Conservation (phyloP, 2,797 vertebrate genomes). For the Astyanax mexicanus region DNA sequence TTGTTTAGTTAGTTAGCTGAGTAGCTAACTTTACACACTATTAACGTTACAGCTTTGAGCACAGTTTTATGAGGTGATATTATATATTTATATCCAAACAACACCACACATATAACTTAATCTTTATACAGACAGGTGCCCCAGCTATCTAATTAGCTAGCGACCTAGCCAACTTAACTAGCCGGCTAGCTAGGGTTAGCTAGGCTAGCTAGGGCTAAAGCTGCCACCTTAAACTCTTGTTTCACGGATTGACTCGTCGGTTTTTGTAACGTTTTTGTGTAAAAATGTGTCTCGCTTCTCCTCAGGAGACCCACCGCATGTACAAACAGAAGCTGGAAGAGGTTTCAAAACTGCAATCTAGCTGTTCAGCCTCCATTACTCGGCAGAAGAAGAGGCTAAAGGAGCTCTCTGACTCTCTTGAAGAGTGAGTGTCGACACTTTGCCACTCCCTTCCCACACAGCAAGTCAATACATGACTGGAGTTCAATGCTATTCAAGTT, state of each 20-base stretch:
- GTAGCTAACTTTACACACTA: not conserved
- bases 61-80: no score
- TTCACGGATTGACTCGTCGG: no score
- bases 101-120: no score
- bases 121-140: no score
- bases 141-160: no score
- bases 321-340: conserved; percentile 95
- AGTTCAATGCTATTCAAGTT: not conserved
- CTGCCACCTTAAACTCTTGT: no score
- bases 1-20: not conserved
- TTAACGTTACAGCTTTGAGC: no score
- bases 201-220: no score
- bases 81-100: no score
- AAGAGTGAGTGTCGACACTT: conserved; percentile 75
- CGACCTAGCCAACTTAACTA: no score
- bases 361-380: conserved; percentile 82
- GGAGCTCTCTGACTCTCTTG: conserved; percentile 80
- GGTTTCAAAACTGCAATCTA: conserved; percentile 87
- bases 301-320: conserved; percentile 89
- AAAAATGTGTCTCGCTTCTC: not conserved
- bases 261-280: not conserved
- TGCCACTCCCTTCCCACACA: not conserved
- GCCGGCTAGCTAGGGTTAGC: no score
- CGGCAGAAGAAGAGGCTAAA: conserved; percentile 90
- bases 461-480: not conserved